Conservation (phyloP, 2,797 vertebrate species). For the Amniataba percoides region DNA sequence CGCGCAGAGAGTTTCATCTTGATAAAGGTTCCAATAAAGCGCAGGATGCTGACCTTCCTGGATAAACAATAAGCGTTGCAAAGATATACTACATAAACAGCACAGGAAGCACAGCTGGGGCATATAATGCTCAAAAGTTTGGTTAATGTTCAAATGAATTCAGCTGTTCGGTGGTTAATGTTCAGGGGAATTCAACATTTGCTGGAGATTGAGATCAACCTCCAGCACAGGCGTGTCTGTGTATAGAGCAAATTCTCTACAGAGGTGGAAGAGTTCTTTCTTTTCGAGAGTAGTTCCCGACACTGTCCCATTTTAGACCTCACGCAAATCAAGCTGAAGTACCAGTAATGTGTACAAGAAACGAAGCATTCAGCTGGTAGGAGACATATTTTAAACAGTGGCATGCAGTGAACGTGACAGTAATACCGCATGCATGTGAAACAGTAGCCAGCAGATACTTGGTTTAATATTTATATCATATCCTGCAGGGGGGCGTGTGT, state of each 20-base stretch:
- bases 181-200: conserved; percentile 80
- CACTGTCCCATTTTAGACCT: conserved; percentile 15
- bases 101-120: conserved; percentile 57
- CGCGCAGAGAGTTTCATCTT: conserved; percentile 32
- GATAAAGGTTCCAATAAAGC: conserved; percentile 62
- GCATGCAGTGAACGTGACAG: conserved; percentile 31
- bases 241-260: conserved; percentile 51
- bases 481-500: conserved; percentile 18
- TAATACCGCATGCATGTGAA: conserved; percentile 48
- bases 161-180: conserved; percentile 80
- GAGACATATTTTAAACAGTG: conserved; percentile 47
- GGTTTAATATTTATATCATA: conserved; percentile 66
- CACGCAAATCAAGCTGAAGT: conserved; percentile 8
- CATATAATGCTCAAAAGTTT: conserved; percentile 61
- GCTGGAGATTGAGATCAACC: conserved; percentile 75
- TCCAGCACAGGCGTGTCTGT: conserved; percentile 58
- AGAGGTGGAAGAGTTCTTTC: conserved; percentile 45
- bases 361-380: conserved; percentile 15
- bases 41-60: conserved; percentile 65
- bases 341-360: conserved; percentile 13
- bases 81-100: conserved; percentile 71
- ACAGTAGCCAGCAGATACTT: conserved; percentile 58
- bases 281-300: conserved; percentile 24
- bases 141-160: conserved; percentile 83
- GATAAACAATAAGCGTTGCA: conserved; percentile 62